These are phyloP conservation scores for Chrysolina haemoptera DNA, from an alignment of 2,888 invertebrate genomes.

Conservation along the genomic window DNA sequence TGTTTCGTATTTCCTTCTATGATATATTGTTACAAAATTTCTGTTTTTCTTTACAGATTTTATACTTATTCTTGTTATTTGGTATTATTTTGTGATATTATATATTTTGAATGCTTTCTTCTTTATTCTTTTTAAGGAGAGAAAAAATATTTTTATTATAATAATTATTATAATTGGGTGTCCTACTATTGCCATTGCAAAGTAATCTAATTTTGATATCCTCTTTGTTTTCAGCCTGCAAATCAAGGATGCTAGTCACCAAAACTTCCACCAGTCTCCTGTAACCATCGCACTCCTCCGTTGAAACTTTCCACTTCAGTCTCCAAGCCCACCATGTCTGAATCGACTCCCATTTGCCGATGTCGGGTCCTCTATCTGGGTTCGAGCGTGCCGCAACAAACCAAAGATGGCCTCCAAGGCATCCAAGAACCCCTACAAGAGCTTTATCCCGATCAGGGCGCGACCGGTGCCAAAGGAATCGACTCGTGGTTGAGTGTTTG, in stretches of 20 bases:
- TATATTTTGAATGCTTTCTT: too few species aligned
- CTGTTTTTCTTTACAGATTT: too few species aligned
- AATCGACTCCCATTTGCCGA: slow-evolving; percentile 95
- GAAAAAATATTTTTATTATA: too few species aligned
- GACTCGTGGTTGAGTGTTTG: slow-evolving; percentile 98
- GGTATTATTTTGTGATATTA: too few species aligned
- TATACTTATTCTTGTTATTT: too few species aligned
- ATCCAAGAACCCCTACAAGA: slow-evolving; percentile 97
- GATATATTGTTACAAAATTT: too few species aligned
- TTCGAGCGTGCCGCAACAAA: slow-evolving; percentile 95
- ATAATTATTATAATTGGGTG: too few species aligned
- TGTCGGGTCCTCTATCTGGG: slow-evolving; percentile 97
- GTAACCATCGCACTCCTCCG: slow-evolving; percentile 6
- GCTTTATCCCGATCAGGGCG: slow-evolving; percentile 95
- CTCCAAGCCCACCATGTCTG: slow-evolving; percentile 71
- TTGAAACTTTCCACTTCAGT: neutral
- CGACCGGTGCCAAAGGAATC: slow-evolving; percentile 89
- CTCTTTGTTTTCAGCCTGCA: slow-evolving; percentile 31
- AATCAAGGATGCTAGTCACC: slow-evolving; percentile 43
- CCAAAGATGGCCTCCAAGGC: slow-evolving; percentile 97
- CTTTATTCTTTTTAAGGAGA: too few species aligned
- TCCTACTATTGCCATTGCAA: neutral
- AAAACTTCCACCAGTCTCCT: slow-evolving; percentile 12
- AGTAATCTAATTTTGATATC: neutral
- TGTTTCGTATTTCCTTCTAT: too few species aligned